phyloP scores from a whole-genome alignment of 2,797 vertebrate genomes.

The Sebastes hopkinsi region DNA sequence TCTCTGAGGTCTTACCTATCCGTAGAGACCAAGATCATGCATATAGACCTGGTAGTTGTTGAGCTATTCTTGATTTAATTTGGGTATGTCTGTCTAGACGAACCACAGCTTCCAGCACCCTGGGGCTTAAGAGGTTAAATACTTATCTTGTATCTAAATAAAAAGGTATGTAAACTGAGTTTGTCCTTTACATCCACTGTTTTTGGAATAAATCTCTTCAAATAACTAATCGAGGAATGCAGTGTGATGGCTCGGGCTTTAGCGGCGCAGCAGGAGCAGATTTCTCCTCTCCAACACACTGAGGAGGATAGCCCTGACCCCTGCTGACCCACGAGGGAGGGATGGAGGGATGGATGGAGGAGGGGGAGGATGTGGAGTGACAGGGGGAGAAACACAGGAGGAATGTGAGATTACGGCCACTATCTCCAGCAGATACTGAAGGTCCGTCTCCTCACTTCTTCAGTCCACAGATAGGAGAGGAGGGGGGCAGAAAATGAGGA shows the following conservation, averaged over 20 bases:
- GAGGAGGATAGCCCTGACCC: slow-evolving; percentile 68
- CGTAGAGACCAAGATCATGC: too few species aligned
- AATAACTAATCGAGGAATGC: not conserved
- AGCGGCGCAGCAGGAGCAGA: slow-evolving; percentile 15
- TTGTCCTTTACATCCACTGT: not conserved
- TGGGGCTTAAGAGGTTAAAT: too few species aligned
- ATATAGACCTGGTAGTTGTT: too few species aligned
- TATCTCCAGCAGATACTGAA: slow-evolving; percentile 80
- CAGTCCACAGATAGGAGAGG: slow-evolving; percentile 70
- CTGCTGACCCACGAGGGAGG: slow-evolving; percentile 59
- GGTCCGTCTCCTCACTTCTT: slow-evolving; percentile 81
- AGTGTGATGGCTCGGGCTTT: not conserved
- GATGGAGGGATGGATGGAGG: slow-evolving; percentile 44
- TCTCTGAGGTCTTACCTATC: too few species aligned
- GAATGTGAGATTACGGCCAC: slow-evolving; percentile 78
- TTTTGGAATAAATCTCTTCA: not conserved
- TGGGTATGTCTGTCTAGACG: too few species aligned
- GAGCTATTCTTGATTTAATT: too few species aligned
- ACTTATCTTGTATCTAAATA: too few species aligned
- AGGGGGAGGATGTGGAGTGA: slow-evolving; percentile 66
- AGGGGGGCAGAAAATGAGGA: slow-evolving; percentile 29
- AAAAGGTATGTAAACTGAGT: too few species aligned
- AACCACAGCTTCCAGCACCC: too few species aligned
- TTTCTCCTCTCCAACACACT: slow-evolving; percentile 24
- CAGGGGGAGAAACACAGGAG: slow-evolving; percentile 73